Evolutionary conservation across 2,113 vertebrate species (phyloP).

Genomic region (Oncorhynchus kisutch): DNA sequence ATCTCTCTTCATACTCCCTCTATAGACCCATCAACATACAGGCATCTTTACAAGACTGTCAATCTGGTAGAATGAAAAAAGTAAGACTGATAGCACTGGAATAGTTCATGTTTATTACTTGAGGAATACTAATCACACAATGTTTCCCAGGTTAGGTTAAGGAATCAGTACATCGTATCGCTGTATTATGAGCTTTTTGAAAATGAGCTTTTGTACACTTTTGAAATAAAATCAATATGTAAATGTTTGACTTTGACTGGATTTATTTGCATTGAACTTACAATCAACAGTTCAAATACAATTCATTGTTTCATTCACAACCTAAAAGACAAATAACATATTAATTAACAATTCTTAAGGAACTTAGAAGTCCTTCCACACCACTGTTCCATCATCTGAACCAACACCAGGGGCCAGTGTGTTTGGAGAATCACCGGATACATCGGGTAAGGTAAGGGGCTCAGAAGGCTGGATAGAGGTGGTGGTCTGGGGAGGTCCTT

Average conservation of each 20-base stretch:
- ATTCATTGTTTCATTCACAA: neutral
- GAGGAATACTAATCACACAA: neutral
- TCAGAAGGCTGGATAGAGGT: neutral
- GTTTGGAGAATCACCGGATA: neutral
- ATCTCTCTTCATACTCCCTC: too few relatives aligned
- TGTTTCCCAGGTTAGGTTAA: conserved; percentile 1
- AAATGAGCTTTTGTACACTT: conserved; percentile 25
- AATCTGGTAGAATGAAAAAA: too few relatives aligned
- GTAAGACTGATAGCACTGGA: neutral
- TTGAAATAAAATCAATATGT: conserved; percentile 60
- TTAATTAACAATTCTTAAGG: neutral
- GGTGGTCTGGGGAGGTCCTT: neutral
- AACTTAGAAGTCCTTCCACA: neutral
- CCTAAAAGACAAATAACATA: neutral
- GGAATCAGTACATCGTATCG: conserved; percentile 25
- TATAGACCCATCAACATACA: too few relatives aligned
- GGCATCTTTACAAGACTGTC: too few relatives aligned
- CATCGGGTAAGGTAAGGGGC: too few relatives aligned
- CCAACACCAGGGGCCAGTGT: neutral
- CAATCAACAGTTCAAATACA: neutral
- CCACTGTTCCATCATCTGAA: neutral
- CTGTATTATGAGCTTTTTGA: conserved; percentile 17
- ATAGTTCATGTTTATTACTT: neutral
- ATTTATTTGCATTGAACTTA: conserved; percentile 28
- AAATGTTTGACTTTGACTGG: neutral